Conservation (phyloP, 2,888 invertebrate species). For the Oscheius sp. region DNA sequence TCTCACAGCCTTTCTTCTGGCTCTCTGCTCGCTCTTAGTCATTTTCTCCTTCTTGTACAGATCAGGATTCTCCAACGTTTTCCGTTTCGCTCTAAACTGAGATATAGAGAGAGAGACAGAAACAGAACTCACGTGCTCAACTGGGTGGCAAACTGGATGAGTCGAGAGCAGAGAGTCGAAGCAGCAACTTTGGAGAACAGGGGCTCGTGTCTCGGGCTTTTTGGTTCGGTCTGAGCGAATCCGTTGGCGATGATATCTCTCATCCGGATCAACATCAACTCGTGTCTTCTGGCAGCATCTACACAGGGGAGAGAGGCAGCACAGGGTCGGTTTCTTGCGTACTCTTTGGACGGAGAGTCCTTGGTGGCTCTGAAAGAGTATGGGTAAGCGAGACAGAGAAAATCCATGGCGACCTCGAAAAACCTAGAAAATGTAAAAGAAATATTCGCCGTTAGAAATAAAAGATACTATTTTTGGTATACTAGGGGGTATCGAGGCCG, state of each 20-base stretch:
- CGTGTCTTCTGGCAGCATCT: constrained; percentile 83
- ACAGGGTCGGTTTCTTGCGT: constrained; percentile 57
- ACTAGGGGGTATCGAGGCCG: too few relatives aligned
- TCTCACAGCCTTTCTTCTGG: constrained; percentile 80
- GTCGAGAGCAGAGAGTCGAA: constrained; percentile 79
- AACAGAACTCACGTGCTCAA: constrained; percentile 74
- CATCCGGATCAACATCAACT: constrained; percentile 76
- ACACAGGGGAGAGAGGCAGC: constrained; percentile 78
- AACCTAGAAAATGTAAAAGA: too few relatives aligned
- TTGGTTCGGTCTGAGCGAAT: constrained; percentile 71
- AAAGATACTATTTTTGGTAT: too few relatives aligned
- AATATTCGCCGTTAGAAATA: too few relatives aligned
- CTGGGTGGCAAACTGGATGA: constrained; percentile 84
- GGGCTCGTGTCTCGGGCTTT: constrained; percentile 35
- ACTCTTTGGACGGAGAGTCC: constrained; percentile 48
- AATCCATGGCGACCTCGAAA: too few relatives aligned
- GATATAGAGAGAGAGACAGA: too few relatives aligned
- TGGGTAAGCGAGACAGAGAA: background rate
- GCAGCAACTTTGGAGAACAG: constrained; percentile 75
- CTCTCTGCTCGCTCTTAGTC: constrained; percentile 54
- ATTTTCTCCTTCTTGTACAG: constrained; percentile 77
- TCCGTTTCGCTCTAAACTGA: constrained; percentile 81
- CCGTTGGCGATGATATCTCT: constrained; percentile 83
- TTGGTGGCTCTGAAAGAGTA: constrained; percentile 44
- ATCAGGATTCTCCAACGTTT: constrained; percentile 85